Conservation (phyloP, 1,140 invertebrate species). For the Lepidurus arcticus region DNA sequence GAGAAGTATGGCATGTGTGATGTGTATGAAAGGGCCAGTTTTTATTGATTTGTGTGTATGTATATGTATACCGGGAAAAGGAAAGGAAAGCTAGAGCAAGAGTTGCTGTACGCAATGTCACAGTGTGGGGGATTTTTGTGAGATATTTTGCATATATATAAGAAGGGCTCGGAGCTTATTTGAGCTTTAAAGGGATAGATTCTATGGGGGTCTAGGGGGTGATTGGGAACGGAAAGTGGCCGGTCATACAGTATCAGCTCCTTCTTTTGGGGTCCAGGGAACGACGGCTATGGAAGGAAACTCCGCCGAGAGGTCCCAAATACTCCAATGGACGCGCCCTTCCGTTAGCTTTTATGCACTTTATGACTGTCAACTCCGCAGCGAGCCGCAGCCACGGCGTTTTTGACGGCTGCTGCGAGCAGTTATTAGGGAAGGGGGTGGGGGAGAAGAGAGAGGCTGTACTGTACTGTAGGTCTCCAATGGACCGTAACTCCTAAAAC, state of each 20-base stretch:
- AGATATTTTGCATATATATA: constrained; percentile 8
- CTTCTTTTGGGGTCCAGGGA: background rate
- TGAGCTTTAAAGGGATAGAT: constrained; percentile 11
- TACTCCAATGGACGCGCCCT: background rate
- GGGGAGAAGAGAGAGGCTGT: background rate
- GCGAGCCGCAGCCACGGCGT: constrained; percentile 1
- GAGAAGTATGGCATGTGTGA: constrained; percentile 11
- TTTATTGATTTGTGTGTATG: constrained; percentile 11
- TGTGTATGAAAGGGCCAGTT: constrained; percentile 14
- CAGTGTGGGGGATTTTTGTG: constrained; percentile 1
- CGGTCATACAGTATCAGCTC: constrained; percentile 10
- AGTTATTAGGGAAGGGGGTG: background rate
- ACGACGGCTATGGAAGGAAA: background rate
- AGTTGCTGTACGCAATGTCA: constrained; percentile 1
- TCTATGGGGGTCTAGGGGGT: constrained; percentile 12
- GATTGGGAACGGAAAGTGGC: constrained; percentile 15
- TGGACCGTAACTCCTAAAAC: constrained; percentile 13
- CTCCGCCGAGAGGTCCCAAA: background rate
- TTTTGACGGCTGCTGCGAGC: constrained; percentile 20
- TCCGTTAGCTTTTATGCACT: constrained; percentile 4
- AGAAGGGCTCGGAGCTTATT: constrained; percentile 16
- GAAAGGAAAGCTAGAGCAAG: background rate
- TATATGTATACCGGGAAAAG: background rate
- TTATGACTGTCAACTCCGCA: constrained; percentile 18
- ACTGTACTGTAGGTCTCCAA: background rate